Evolutionary conservation across 2,888 invertebrate genomes (phyloP).

Genomic region (Rhingia campestris): DNA sequence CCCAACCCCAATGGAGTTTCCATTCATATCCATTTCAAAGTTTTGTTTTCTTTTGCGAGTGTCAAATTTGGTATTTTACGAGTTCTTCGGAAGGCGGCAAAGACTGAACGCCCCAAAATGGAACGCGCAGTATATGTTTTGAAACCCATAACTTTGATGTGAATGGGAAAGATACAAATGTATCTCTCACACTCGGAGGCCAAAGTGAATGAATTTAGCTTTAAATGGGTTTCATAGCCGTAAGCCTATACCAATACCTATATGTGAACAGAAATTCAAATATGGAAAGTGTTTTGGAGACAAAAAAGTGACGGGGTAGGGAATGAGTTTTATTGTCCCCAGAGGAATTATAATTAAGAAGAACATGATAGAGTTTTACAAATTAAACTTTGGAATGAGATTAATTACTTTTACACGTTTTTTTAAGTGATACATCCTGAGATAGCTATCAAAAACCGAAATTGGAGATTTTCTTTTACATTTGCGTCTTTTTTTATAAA

Average conservation of each 20-base stretch:
- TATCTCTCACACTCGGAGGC: slow-evolving; percentile 1
- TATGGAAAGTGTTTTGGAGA: not conserved
- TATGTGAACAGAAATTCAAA: not conserved
- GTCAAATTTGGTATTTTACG: slow-evolving; percentile 34
- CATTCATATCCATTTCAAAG: slow-evolving; percentile 10
- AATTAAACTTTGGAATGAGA: too few relatives aligned
- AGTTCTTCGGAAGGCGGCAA: not conserved
- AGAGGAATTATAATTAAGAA: slow-evolving; percentile 30
- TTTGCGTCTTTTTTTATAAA: too few relatives aligned
- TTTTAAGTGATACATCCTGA: not conserved
- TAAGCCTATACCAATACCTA: too few relatives aligned
- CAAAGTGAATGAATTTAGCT: not conserved
- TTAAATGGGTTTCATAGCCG: not conserved
- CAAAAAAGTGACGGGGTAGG: too few relatives aligned
- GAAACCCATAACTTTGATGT: slow-evolving; percentile 8
- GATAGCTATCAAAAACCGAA: not conserved
- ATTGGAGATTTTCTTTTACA: too few relatives aligned
- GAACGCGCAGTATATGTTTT: not conserved
- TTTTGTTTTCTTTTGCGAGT: not conserved
- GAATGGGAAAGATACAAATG: not conserved
- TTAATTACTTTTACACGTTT: not conserved
- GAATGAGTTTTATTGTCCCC: slow-evolving; percentile 7
- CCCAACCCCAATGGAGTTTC: slow-evolving; percentile 10
- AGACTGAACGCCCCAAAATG: too few relatives aligned
- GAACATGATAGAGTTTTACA: not conserved